phyloP scores from a whole-genome alignment of 2,888 invertebrate species.

The Dryomyza anilis region DNA sequence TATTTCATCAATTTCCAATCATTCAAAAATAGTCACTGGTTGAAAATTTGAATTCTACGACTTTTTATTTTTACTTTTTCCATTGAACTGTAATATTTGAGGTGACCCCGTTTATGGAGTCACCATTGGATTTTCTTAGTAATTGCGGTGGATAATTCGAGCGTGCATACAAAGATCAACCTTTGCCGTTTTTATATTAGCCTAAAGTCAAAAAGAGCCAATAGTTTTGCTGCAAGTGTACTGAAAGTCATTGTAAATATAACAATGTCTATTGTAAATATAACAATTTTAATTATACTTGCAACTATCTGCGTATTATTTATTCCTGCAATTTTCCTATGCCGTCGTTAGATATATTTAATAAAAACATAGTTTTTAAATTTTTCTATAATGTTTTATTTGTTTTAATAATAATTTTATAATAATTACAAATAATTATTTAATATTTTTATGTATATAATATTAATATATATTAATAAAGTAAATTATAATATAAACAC shows the following conservation, averaged over 20 bases:
- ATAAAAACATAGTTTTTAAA: neutral
- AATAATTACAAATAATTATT: no score
- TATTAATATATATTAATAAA: conserved; percentile 3
- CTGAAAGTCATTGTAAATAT: neutral
- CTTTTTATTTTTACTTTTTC: neutral
- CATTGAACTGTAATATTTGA: no score
- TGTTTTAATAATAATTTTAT: conserved; percentile 1
- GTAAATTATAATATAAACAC: conserved; percentile 2
- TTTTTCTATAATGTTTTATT: conserved; percentile 1
- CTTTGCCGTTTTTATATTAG: neutral
- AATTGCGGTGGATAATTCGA: neutral
- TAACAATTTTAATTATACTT: neutral
- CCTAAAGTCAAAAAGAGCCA: neutral
- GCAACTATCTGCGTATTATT: no score
- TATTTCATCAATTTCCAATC: no score
- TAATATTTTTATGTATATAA: no score
- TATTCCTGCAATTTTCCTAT: no score
- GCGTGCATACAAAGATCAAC: neutral
- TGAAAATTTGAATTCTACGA: neutral
- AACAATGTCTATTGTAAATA: neutral
- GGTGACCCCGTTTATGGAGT: no score
- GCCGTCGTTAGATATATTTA: no score
- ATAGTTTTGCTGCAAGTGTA: neutral
- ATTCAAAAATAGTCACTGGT: no score
- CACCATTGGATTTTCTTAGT: no score